Base-by-base conservation (phyloP, 2,797 vertebrate genomes). In the Muscicapa comitata region DNA sequence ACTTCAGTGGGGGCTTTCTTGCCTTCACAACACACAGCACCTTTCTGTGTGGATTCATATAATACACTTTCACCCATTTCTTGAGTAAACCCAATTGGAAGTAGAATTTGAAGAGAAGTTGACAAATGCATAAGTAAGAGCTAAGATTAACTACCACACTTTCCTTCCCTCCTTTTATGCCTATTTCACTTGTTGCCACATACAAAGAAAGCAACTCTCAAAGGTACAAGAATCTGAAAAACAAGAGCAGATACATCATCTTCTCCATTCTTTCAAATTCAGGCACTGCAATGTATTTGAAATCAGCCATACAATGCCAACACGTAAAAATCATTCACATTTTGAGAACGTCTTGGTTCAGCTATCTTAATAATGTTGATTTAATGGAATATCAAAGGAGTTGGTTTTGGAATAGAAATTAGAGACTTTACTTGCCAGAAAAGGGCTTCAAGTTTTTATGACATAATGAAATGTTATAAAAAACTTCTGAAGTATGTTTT, bases 371-470 rank as follows among this genome's bases (percentile, higher is more conserved):
- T 25, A 58, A 26, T 33, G 62, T 29, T 62, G 42, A 83, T 53
- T 59, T 57, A 84, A 68, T 21, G 10, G 82, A 85, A 62, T 8
- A 15, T 63, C 66, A 54, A 51, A 86, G 18, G 25, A 72, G 16
- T 29, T 75, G 13, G 35, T 42, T 85, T 73, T 4, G 5, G 38
- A 88, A 65, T 58, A 81, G 85, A 92, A 93, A 61, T 13, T 19
- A 70, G 33, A 50, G 3, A 74, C 71, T 74, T 81, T 63, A 67
- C 25, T 71, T 87, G 20, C 55, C 67, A 95, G 26, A 37, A 62
- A 82, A 90, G 61, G 89, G 21, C 29, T 76, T 79, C 11, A 29
- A 13, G 16, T n/a, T 63, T 94, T 95, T 73, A 90, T 8, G 26
- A 62, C 21, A 28, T 48, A 47, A 79, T 51, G 33, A 84, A 75